Evolutionary conservation across 1,140 invertebrate species (phyloP).

Genomic region (Drosophila rufa): DNA sequence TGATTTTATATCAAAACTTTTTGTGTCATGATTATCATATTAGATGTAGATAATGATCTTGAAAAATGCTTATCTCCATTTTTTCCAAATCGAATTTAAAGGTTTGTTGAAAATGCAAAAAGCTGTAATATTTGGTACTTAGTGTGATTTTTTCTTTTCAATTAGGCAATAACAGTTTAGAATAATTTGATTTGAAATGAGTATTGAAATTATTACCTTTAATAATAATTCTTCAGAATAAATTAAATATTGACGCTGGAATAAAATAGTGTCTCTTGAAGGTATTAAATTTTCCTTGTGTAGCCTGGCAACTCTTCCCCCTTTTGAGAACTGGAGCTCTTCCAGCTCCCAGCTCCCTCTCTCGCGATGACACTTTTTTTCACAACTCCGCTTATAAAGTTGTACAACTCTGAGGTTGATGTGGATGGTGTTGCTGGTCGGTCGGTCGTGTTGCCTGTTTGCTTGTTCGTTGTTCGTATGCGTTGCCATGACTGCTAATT

Average conservation of each 20-base stretch:
- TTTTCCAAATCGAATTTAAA: too few species aligned
- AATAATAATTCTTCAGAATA: too few species aligned
- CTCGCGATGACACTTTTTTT: conserved; percentile 60
- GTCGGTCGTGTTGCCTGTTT: conserved; percentile 57
- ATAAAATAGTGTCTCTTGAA: neutral
- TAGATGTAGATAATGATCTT: too few species aligned
- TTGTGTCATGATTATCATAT: too few species aligned
- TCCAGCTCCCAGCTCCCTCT: conserved; percentile 18
- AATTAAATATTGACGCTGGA: neutral
- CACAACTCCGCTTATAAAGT: conserved; percentile 73
- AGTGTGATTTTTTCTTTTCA: too few species aligned
- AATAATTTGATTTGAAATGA: too few species aligned
- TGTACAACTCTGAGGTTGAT: conserved; percentile 56
- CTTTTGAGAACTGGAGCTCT: conserved; percentile 23
- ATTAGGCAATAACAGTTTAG: too few species aligned
- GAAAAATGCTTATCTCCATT: too few species aligned
- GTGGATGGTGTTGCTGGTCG: conserved; percentile 40
- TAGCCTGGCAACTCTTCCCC: conserved; percentile 15
- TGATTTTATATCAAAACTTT: too few species aligned
- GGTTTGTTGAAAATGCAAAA: too few species aligned
- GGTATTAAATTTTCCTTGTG: neutral
- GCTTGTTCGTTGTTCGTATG: conserved; percentile 57
- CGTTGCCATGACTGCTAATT: conserved; percentile 81
- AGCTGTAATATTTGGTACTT: too few species aligned
- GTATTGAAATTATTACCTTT: too few species aligned